Evolutionary conservation across 2,113 vertebrate genomes (phyloP), one percentile per base, ranked within the genome.

Genomic region (Nicator chloris): DNA sequence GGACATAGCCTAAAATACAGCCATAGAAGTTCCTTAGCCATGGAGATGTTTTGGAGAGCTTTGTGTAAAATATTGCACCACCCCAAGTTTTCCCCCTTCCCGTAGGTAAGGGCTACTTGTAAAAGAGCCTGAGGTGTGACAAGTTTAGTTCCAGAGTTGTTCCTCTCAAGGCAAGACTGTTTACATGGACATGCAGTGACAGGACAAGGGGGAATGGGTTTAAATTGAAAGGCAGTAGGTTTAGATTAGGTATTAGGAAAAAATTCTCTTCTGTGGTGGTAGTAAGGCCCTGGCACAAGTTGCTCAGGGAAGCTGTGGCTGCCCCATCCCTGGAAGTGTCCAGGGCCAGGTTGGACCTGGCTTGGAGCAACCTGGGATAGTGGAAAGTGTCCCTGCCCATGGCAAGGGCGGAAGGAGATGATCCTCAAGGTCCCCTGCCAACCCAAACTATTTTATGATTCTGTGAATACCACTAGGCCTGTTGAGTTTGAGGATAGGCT

Each of bases 321-420:
- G 54, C 40, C 47, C 39, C 14, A 53, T 18, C n/a, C 40, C 54
- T 75, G 47, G 30, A 15, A 61, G n/a, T 47, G 21, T 35, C 21
- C 63, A 15, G 2, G 40, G 24, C 39, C 61, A 22, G 60, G 28
- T 0, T 68, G 44, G 37, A 44, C 0, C 0, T 18, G 15, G 23
- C 23, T 73, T 7, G 24, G 26, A 54, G 12, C n/a, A 61, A 13
- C 5, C 54, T 54, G 35, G 14, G 54, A 10, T 4, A 11, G 63
- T 40, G 78, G 17, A 7, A 82, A 17, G 7, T 60, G 39, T 37
- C 21, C 14, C 26, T 88, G 11, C 42, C 21, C 8, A 2, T 10
- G 42, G 57, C 42, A 39, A 39, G 19, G 13, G 9, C 39, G 24
- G 45, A 26, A 60, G 0, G 1, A 39, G 53, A 5, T 53, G 51